Evolutionary conservation across 2,797 vertebrate genomes (phyloP).

Genomic region (Coregonus ussuriensis): DNA sequence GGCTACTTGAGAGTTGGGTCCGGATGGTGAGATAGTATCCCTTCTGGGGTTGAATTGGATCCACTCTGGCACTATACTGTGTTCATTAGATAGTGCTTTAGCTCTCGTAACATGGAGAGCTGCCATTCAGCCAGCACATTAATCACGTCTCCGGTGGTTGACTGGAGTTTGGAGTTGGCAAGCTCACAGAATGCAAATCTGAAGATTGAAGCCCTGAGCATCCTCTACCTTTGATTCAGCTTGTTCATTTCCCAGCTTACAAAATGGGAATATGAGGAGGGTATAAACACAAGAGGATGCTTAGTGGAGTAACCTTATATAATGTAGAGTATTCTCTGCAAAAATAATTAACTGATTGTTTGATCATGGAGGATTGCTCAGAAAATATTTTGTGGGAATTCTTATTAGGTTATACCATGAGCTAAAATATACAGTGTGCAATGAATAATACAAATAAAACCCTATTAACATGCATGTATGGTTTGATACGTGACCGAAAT

Average conservation of each 20-base stretch:
- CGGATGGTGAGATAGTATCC: neutral
- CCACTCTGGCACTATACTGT: neutral
- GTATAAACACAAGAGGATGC: neutral
- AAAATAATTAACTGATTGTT: neutral
- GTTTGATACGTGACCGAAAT: too few relatives aligned
- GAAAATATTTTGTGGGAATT: neutral
- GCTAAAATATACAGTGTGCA: neutral
- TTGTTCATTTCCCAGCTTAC: neutral
- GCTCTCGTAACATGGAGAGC: slow-evolving; percentile 5
- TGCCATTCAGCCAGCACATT: slow-evolving; percentile 10
- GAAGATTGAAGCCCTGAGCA: neutral
- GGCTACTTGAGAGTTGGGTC: neutral
- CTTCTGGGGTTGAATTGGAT: neutral
- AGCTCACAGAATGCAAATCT: slow-evolving; percentile 11
- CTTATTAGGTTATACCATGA: neutral
- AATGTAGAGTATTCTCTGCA: neutral
- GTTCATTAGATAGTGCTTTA: slow-evolving; percentile 20
- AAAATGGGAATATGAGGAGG: neutral
- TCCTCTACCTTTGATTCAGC: neutral
- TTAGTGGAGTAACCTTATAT: neutral
- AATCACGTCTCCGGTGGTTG: slow-evolving; percentile 18
- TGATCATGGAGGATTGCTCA: neutral
- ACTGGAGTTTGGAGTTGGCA: slow-evolving; percentile 5
- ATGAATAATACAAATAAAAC: neutral
- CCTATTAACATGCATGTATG: neutral